A percentile compares a stretch with the other conserved stretches of the same genome.
Conservation (phyloP, 1,140 invertebrate genomes). For the Drepana arcuata region DNA sequence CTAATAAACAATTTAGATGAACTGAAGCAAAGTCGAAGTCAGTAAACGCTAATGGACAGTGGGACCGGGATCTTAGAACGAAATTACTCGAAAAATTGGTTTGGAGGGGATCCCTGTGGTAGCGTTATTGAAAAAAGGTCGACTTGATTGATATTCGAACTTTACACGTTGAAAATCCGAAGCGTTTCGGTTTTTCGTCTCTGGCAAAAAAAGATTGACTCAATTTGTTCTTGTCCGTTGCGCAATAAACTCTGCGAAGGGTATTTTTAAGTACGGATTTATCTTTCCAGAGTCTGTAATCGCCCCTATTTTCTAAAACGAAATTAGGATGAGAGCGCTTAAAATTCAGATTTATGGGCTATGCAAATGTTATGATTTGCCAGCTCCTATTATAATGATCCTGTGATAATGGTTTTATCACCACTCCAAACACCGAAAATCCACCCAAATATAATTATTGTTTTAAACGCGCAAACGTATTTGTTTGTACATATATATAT, state of each 20-base stretch:
- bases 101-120: slow-evolving; percentile 43
- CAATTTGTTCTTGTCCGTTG: slow-evolving; percentile 63
- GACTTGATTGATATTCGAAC: slow-evolving; percentile 64
- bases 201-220: slow-evolving; percentile 61
- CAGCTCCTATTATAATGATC: too few species aligned
- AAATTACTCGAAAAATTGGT: slow-evolving; percentile 65
- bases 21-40: slow-evolving; percentile 15
- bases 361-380: slow-evolving; percentile 27
- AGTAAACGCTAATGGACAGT: slow-evolving; percentile 32
- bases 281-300: slow-evolving; percentile 51
- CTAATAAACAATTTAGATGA: neutral
- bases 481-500: too few species aligned
- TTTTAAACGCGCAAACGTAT: too few species aligned
- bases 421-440: too few species aligned
- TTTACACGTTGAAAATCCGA: slow-evolving; percentile 57
- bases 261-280: slow-evolving; percentile 62
- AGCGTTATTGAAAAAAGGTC: slow-evolving; percentile 65
- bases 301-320: slow-evolving; percentile 38
- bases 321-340: slow-evolving; percentile 42
- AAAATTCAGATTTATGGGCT: slow-evolving; percentile 36
- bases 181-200: slow-evolving; percentile 56
- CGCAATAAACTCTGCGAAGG: slow-evolving; percentile 56
- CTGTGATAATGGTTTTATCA: too few species aligned
- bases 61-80: slow-evolving; percentile 36
- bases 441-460: too few species aligned